Percentiles rank a stretch among this genome's conserved stretches.
Conservation (phyloP, 2,888 invertebrate genomes). For the Pseudococcus jackbeardsleyi region DNA sequence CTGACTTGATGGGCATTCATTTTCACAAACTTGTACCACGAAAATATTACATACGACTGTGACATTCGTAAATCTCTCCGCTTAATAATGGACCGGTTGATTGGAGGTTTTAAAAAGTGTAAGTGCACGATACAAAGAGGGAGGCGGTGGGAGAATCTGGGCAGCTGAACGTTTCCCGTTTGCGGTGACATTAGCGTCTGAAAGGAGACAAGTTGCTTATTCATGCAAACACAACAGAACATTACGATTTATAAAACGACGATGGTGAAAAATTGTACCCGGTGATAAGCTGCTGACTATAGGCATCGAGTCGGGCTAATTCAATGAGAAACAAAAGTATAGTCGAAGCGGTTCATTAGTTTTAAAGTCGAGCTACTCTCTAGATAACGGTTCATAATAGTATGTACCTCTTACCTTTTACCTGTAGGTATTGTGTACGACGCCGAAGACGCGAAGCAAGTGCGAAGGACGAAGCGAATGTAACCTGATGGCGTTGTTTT, state of each 20-base stretch:
- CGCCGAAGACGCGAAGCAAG: neutral
- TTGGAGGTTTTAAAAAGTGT: conserved; percentile 9
- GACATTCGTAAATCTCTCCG: neutral
- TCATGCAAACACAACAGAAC: conserved; percentile 26
- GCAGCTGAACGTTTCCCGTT: neutral
- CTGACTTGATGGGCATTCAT: neutral
- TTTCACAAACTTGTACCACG: neutral
- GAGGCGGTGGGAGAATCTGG: no score
- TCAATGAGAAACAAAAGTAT: conserved; percentile 56
- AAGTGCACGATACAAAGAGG: neutral
- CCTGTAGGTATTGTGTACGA: neutral
- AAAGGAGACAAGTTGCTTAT: conserved; percentile 3
- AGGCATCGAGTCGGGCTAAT: conserved; percentile 36
- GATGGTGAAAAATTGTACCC: conserved; percentile 30
- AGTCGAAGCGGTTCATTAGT: conserved; percentile 60
- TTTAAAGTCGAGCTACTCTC: conserved; percentile 35
- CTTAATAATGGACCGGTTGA: conserved; percentile 9
- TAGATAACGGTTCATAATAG: conserved; percentile 52
- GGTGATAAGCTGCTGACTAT: neutral
- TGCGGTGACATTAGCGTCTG: neutral
- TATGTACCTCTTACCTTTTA: conserved; percentile 8
- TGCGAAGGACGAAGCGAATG: conserved; percentile 46
- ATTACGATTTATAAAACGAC: conserved; percentile 18
- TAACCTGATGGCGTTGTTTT: conserved; percentile 39
- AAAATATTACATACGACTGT: neutral